Conservation (phyloP, 2,888 invertebrate species). For the Tenthredo notha region DNA sequence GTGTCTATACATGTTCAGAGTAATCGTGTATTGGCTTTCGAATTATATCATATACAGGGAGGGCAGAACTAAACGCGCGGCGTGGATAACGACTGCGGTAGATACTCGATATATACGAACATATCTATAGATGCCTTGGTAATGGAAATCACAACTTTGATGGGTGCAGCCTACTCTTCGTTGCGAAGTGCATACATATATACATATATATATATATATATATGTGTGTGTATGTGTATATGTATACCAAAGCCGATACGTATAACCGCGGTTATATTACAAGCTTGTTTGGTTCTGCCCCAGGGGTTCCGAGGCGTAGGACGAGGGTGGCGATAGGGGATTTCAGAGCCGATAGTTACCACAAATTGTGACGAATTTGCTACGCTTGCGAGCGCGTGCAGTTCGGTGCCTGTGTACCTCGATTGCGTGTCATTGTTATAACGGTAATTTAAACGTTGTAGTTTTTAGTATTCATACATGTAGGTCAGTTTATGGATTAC, state of each 20-base stretch:
- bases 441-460: constrained; percentile 24
- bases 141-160: constrained; percentile 47
- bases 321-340: constrained; percentile 35
- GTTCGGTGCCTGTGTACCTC: background rate
- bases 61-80: constrained; percentile 33
- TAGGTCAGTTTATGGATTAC: constrained; percentile 17
- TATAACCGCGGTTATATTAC: constrained; percentile 45
- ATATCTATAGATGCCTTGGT: constrained; percentile 29
- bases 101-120: background rate
- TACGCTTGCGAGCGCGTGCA: constrained; percentile 24
- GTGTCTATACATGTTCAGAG: background rate
- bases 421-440: constrained; percentile 43
- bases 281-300: constrained; percentile 47
- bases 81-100: constrained; percentile 33
- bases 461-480: background rate
- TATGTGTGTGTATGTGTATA: background rate
- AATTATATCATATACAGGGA: constrained; percentile 13
- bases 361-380: constrained; percentile 48
- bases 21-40: constrained; percentile 21
- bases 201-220: background rate
- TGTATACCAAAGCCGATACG: background rate
- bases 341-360: constrained; percentile 45
- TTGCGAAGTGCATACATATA: background rate
- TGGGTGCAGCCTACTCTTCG: constrained; percentile 1
- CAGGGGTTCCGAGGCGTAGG: background rate